Evolutionary conservation across 30 jellyfish, hydroid and myxozoan species (phyloP).

Genomic region (Nemopilema nomurai): DNA sequence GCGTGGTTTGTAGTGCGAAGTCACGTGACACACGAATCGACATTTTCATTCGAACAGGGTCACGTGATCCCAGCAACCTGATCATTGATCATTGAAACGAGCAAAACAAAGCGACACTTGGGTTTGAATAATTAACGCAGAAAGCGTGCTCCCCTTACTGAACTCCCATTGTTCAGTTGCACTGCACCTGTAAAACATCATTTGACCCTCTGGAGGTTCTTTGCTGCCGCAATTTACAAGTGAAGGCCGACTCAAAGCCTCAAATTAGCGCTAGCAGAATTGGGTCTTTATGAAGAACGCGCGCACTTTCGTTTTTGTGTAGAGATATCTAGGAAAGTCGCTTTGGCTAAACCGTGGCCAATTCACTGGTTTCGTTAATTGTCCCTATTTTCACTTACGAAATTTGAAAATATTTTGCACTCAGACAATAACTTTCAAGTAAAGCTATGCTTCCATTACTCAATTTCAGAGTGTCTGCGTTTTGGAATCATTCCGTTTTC

Average conservation of each 20-base stretch:
- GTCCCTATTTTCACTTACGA: no score
- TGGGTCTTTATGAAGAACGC: not conserved
- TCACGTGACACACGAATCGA: not conserved
- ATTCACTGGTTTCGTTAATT: no score
- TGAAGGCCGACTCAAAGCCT: not conserved
- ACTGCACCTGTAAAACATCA: not conserved
- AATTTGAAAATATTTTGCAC: no score
- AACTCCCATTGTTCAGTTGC: slow-evolving; percentile 2
- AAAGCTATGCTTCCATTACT: no score
- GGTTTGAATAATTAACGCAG: slow-evolving; percentile 44
- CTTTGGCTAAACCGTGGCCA: no score
- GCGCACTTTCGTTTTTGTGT: not conserved
- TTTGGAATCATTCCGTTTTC: no score
- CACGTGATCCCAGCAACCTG: slow-evolving; percentile 19
- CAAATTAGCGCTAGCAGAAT: not conserved
- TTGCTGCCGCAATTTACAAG: not conserved
- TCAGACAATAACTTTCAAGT: no score
- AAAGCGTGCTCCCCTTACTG: slow-evolving; percentile 45
- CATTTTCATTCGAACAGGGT: not conserved
- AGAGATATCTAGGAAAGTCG: not conserved
- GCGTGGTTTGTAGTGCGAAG: not conserved
- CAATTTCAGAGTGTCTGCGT: no score
- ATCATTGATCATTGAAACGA: not conserved
- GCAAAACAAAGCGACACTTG: slow-evolving; percentile 25
- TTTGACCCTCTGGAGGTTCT: not conserved